phyloP scores from a whole-genome alignment of 2,113 vertebrate genomes.

The Struthio camelus region DNA sequence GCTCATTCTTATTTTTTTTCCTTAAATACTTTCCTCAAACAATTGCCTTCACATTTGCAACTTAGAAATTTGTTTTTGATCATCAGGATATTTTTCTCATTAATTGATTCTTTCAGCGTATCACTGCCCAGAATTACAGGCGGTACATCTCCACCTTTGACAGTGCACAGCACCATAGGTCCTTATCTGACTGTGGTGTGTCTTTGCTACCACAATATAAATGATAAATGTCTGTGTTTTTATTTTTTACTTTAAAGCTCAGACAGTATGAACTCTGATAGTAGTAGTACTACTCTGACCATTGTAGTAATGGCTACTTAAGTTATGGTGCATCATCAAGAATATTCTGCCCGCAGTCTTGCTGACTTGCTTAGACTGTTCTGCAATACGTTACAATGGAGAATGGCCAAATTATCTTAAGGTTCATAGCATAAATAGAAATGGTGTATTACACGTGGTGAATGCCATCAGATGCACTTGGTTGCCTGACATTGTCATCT shows the following conservation, averaged over 20 bases:
- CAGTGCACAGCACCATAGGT: rapidly evolving
- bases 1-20: rapidly evolving
- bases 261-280: not conserved
- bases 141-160: rapidly evolving
- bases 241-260: not conserved
- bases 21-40: rapidly evolving
- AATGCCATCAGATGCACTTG: rapidly evolving
- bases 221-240: rapidly evolving
- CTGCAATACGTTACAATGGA: rapidly evolving
- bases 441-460: rapidly evolving
- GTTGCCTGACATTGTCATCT: rapidly evolving
- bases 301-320: rapidly evolving
- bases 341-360: not conserved
- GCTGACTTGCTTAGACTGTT: not conserved
- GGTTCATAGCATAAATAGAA: rapidly evolving
- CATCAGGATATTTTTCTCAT: rapidly evolving
- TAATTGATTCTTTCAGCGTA: rapidly evolving
- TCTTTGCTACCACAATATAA: rapidly evolving
- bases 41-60: rapidly evolving
- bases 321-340: rapidly evolving
- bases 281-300: not conserved
- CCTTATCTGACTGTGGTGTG: rapidly evolving
- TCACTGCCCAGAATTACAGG: not conserved
- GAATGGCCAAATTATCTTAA: not conserved
- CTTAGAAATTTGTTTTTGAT: rapidly evolving